Evolutionary conservation across 1,140 invertebrate species (phyloP).

Genomic region (Pemphigus obesinymphae): DNA sequence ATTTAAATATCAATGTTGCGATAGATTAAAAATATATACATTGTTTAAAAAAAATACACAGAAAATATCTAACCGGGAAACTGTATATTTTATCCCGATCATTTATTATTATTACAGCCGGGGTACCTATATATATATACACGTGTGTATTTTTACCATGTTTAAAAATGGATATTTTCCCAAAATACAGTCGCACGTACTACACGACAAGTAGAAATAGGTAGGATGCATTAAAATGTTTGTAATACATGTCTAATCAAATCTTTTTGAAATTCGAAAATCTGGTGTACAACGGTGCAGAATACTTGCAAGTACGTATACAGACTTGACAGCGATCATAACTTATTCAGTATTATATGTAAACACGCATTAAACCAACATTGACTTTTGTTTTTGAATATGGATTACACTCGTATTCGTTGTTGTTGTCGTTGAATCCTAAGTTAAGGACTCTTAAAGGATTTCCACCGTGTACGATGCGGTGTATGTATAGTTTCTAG

Average conservation of each 20-base stretch:
- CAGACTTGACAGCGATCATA: neutral
- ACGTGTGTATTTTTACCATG: neutral
- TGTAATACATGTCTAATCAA: neutral
- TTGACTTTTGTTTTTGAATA: constrained; percentile 10
- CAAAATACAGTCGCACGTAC: too few relatives aligned
- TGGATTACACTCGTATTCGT: neutral
- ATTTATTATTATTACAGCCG: too few relatives aligned
- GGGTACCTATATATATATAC: too few relatives aligned
- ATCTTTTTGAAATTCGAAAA: neutral
- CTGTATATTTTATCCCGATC: too few relatives aligned
- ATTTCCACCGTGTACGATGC: neutral
- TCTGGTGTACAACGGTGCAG: neutral
- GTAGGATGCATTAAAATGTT: too few relatives aligned
- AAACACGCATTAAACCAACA: neutral
- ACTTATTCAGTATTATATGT: constrained; percentile 9
- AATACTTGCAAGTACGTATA: too few relatives aligned
- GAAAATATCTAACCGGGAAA: too few relatives aligned
- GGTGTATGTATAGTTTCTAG: too few relatives aligned
- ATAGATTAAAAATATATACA: too few relatives aligned
- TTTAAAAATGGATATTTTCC: neutral
- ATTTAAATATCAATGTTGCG: too few relatives aligned
- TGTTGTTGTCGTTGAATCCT: neutral
- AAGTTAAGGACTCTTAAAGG: neutral
- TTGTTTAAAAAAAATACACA: too few relatives aligned
- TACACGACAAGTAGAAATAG: too few relatives aligned